Evolutionary conservation across 2,888 invertebrate genomes (phyloP).

Genomic region (Linnaemya tessellans): DNA sequence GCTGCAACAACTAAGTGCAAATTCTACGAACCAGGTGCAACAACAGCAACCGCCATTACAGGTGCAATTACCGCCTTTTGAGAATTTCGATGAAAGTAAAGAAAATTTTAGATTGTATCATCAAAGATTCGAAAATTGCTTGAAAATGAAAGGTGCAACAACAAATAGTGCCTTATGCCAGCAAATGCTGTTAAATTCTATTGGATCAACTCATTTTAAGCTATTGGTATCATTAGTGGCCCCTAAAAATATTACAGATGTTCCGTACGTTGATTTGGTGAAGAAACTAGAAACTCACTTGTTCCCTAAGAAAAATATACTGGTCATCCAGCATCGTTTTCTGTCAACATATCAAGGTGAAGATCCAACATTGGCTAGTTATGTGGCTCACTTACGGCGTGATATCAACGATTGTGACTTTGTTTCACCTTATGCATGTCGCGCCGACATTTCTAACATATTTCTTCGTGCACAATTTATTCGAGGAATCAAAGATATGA

Average conservation of each 20-base stretch:
- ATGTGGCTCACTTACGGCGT: background rate
- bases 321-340: no score
- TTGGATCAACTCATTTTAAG: conserved; percentile 36
- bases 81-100: conserved; percentile 5
- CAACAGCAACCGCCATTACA: no score
- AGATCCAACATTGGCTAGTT: conserved; percentile 20
- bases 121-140: conserved; percentile 53
- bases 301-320: no score
- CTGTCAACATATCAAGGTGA: no score
- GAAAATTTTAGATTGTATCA: conserved; percentile 43
- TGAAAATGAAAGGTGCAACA: conserved; percentile 33
- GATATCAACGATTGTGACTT: conserved; percentile 22
- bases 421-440: conserved; percentile 27
- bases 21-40: no score
- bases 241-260: background rate
- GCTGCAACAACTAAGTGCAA: no score
- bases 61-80: background rate
- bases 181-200: conserved; percentile 54
- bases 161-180: conserved; percentile 27
- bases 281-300: no score
- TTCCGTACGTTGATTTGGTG: no score
- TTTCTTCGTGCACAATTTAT: conserved; percentile 54
- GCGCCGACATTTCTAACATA: conserved; percentile 23
- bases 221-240: conserved; percentile 14
- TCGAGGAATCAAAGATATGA: conserved; percentile 25